Percentiles rank a stretch among this genome's conserved stretches.
phyloP scores from a whole-genome alignment of 2,797 vertebrate genomes.

The Rhynchonycteris naso region DNA sequence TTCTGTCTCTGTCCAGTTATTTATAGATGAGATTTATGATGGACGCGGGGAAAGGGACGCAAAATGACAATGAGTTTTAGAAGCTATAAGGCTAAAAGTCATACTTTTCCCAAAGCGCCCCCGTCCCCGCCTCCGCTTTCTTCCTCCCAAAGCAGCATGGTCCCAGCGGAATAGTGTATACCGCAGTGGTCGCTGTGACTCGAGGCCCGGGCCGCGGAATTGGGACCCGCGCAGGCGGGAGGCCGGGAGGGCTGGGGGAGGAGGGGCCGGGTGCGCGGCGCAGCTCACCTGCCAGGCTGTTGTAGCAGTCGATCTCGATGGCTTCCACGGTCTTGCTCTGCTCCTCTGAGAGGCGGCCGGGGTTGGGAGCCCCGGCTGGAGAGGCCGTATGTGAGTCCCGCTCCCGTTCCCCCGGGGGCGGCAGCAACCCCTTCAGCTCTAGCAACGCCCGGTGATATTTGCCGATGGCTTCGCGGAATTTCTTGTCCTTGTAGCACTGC shows the following conservation, averaged over 20 bases:
- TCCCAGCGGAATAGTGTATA: background rate
- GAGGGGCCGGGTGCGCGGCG: background rate
- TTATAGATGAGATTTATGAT: slow-evolving; percentile 31
- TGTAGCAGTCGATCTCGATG: slow-evolving; percentile 98
- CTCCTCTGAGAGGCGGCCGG: slow-evolving; percentile 92
- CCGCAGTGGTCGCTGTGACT: background rate
- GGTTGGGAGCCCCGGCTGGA: slow-evolving; percentile 82
- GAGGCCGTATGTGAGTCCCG: slow-evolving; percentile 83
- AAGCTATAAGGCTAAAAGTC: slow-evolving; percentile 57
- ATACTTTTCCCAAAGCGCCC: slow-evolving; percentile 61
- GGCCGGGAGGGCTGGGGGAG: background rate
- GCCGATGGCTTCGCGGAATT: slow-evolving; percentile 98
- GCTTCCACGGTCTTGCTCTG: slow-evolving; percentile 95
- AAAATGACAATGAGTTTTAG: slow-evolving; percentile 50
- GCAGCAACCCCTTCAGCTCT: slow-evolving; percentile 96
- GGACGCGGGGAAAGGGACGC: background rate
- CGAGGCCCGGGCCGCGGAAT: fast-evolving
- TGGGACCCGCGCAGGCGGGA: background rate
- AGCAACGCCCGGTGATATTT: slow-evolving; percentile 98
- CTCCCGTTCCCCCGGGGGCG: slow-evolving; percentile 88
- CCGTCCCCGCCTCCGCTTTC: background rate
- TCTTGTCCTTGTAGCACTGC: slow-evolving; percentile 99
- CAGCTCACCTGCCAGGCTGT: slow-evolving; percentile 95
- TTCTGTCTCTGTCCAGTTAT: slow-evolving; percentile 29
- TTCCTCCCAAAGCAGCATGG: background rate